These are phyloP conservation scores for Nyctereutes procyonoides DNA, from an alignment of 2,113 vertebrate genomes.

Conservation along the genomic window DNA sequence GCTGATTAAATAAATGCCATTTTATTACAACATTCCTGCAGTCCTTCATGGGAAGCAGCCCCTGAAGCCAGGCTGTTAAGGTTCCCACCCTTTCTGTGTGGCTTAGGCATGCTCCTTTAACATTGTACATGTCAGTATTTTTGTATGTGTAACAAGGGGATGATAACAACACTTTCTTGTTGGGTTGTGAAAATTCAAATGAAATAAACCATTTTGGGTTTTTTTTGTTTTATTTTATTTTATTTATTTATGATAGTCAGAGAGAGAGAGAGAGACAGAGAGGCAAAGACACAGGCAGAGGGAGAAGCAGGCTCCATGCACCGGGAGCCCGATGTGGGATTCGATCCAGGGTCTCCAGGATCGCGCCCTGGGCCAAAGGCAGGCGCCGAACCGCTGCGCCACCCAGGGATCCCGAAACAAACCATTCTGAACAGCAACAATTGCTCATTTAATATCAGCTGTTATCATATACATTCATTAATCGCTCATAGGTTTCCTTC, in stretches of 20 bases:
- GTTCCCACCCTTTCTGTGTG: background rate
- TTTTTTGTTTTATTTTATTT: too few species aligned
- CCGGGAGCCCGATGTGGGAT: too few species aligned
- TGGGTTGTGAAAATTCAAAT: constrained; percentile 10
- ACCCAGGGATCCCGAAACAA: too few species aligned
- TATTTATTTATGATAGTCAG: too few species aligned
- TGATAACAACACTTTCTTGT: background rate
- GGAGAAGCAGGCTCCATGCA: too few species aligned
- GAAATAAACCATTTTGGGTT: background rate
- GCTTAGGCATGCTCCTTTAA: background rate
- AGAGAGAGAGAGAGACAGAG: too few species aligned
- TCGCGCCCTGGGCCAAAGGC: too few species aligned
- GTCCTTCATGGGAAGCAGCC: background rate
- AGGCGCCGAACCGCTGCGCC: too few species aligned
- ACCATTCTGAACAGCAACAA: background rate
- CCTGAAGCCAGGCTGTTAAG: background rate
- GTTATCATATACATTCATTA: background rate
- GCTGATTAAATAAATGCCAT: constrained; percentile 5
- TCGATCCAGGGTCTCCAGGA: too few species aligned
- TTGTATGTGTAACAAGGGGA: background rate
- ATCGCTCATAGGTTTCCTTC: background rate
- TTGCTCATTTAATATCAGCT: background rate
- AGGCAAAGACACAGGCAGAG: too few species aligned
- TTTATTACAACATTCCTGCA: background rate
- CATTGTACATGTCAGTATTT: background rate